Evolutionary conservation across 2,888 invertebrate species (phyloP), one percentile per base, ranked within the genome.

Genomic region (Ophion slaviceki): DNA sequence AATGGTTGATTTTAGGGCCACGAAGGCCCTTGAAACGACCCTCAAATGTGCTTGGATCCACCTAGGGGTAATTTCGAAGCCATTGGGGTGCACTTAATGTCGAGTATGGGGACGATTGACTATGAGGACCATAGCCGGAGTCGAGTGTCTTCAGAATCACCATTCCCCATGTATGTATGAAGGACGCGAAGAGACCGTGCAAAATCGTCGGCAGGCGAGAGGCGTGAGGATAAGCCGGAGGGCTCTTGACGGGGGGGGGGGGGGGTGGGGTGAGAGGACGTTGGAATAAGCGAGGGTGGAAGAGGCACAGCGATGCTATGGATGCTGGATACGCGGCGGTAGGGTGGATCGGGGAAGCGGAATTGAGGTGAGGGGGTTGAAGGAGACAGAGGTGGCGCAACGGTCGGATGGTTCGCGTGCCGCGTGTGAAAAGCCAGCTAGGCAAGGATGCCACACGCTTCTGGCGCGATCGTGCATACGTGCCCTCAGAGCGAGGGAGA

Each of bases 381-480:
- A 20, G 64, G 67, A 24, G 8, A 66, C 28, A 20, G 84, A 59
- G 57, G 84, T 80, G 81, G 79, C 72, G 62, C 75, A 86, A 84
- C 77, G 81, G 87, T 84, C 72, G 80, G 81, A 80, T 85, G 86
- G 80, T 75, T 83, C 76, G 86, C 79, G 71, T 67, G 83, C 87
- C 79, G 77, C 83, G 80, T 83, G 76, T 70, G 70, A 70, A 80
- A 84, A 84, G 80, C 80, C 74, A 77, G 78, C 32, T 20, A 87
- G 82, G 67, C 76, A 64, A 62, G 80, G 86, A 82, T 81, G 82
- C 78, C 66, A 72, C 36, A 72, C 86, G 87, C 74, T 75, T 80
- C 40, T 64, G 86, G 70, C 62, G 76, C 40, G 80, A 82, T 84
- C 53, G 28, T 62, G 70, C 40, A 61, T 75, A 75, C 68, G 64